Base-by-base conservation (phyloP, 2,797 vertebrate genomes). In the Linurgus olivaceus region DNA sequence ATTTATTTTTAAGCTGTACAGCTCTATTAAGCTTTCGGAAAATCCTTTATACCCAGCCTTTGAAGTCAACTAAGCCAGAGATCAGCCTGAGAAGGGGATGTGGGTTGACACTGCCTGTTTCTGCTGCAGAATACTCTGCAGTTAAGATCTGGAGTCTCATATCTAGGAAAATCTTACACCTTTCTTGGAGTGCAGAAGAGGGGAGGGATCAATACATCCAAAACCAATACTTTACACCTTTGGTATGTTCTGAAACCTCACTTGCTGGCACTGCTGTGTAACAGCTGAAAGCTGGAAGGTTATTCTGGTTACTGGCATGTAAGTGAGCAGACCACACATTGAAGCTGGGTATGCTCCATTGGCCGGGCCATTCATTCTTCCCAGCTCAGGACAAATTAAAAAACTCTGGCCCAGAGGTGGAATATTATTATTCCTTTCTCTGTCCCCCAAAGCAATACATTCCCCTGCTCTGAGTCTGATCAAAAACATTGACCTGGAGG, bases 311-410 rank as follows among this genome's bases (percentile, higher is more conserved):
- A 79, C 85, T 93, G 94, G 90, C 91, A 94, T 94, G 90, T 86
- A 95, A 96, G 93, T 88, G 94, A 96, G 79, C 73, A 95, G 94
- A 95, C 87, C 95, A 95, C 95, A 96, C 93, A 94, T 95, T 96
- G 94, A 91, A 95, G n/a, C 73, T 88, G 55, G 74, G 71, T 88
- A 21, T 67, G 54, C 48, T 95, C 82, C 94, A 88, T 94, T 95
- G 96, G 96, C 91, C 87, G 94, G 94, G 38, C 14, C 38, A 65
- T 79, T 90, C 71, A 44, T 68, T 91, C 59, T 86, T 88, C 93
- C 59, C 85, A 84, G 13, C 91, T 84, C 4, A 6, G 94, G 82
- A 96, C 76, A 93, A 91, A 94, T 93, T 86, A 90, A 74, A 88
- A 90, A 93, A 70, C 76, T 94, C 74, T 90, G 80, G 71, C 91